Base-by-base conservation (phyloP, 2,113 vertebrate species). In the Genyomyrus donnyi region DNA sequence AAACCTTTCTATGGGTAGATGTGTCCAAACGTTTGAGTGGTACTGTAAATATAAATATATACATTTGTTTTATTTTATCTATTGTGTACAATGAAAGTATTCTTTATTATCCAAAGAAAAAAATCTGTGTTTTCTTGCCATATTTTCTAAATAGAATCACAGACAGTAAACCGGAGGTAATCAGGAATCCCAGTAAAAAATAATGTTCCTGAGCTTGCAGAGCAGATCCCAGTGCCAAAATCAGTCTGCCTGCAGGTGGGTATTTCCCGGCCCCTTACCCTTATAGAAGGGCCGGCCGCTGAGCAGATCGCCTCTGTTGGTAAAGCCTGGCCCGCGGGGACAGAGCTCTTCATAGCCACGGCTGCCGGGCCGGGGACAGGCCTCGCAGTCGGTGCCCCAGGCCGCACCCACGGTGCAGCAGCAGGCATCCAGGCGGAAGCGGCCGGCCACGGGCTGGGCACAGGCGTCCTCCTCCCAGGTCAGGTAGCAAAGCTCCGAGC, bases 241-340 rank as follows among this genome's bases (percentile, higher is more conserved):
- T 27, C 8, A 17, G 58, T n/a, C 58, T 27, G 58, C 58, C 58
- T 27, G 24, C 58, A 66, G 62, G 62, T 66, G n/a, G n/a, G 8
- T 10, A 80, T 80, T 80, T 45, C 15, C 45, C 70, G 7, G 5
- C 17, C 39, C 92, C 91, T 92, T 91, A 96, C 96, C 96, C 96
- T 97, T 97, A 90, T 96, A 96, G 90, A 96, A 95, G 0, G 95
- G 94, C 87, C 95, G 95, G 83, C 96, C 95, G 1, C 95, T 95
- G 87, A 96, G 91, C 24, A 93, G 77, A 83, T 97, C 96, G 8
- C 93, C 95, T 45, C 95, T 93, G 91, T 94, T 96, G 90, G 95
- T 93, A 89, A 96, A 96, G 19, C 96, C 96, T 1, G 93, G 95
- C 39, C 96, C 96, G 89, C 96, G 93, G 11, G 96, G 96, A 77